Evolutionary conservation across 2,113 vertebrate species (phyloP).

Genomic region (Cyprinodon brontotheroides): DNA sequence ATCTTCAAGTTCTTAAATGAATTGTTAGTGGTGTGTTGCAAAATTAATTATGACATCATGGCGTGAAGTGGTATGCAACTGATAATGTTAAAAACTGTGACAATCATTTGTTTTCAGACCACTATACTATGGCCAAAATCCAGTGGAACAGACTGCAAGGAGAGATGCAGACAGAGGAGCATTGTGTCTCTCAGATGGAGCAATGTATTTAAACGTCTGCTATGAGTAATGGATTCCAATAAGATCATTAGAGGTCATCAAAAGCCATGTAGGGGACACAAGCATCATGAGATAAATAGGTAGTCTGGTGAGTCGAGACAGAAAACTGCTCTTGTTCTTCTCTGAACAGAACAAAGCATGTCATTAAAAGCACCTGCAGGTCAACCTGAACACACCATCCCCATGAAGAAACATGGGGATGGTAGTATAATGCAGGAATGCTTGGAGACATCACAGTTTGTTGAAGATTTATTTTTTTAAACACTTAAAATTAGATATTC

Average conservation of each 20-base stretch:
- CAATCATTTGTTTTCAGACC: neutral
- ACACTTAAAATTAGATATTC: neutral
- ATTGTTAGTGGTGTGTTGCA: neutral
- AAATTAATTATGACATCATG: neutral
- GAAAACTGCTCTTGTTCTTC: no score
- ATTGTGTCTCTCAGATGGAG: neutral
- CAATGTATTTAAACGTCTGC: neutral
- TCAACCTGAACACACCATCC: neutral
- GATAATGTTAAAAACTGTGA: neutral
- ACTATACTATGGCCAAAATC: neutral
- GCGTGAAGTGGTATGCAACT: neutral
- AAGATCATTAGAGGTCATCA: neutral
- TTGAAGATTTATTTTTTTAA: neutral
- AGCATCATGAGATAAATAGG: neutral
- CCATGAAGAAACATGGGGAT: neutral
- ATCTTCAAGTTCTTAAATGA: neutral
- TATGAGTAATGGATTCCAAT: neutral
- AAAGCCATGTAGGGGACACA: neutral
- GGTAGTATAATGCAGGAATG: neutral
- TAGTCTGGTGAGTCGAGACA: neutral
- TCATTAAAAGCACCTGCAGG: no score
- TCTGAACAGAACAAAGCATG: no score
- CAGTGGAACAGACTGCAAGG: neutral
- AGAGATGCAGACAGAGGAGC: neutral
- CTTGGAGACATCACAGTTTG: neutral